Evolutionary conservation across 2,797 vertebrate species (phyloP).

Genomic region (Echiichthys vipera): DNA sequence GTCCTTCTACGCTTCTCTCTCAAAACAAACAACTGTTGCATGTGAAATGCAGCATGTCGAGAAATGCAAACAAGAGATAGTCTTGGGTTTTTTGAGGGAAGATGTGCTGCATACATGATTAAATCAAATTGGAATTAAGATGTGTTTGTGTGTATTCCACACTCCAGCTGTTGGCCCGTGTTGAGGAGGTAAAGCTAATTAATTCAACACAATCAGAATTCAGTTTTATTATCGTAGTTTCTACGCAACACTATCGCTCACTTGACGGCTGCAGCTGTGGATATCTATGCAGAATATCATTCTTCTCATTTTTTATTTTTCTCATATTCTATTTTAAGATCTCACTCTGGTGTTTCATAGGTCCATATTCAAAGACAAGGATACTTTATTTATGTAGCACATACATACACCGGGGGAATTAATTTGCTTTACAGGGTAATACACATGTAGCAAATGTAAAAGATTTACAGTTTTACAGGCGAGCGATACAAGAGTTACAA

Average conservation of each 20-base stretch:
- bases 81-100: not conserved
- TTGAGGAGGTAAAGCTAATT: slow-evolving; percentile 58
- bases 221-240: slow-evolving; percentile 41
- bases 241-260: slow-evolving; percentile 45
- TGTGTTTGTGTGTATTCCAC: slow-evolving; percentile 64
- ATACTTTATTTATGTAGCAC: too few species aligned
- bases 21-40: slow-evolving; percentile 37
- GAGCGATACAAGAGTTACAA: too few species aligned
- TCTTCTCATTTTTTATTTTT: not conserved
- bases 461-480: too few species aligned
- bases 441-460: too few species aligned
- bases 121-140: slow-evolving; percentile 56
- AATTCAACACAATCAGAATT: slow-evolving; percentile 48
- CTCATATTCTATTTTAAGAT: not conserved
- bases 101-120: slow-evolving; percentile 9
- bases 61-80: slow-evolving; percentile 14
- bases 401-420: too few species aligned
- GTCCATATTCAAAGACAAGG: not conserved
- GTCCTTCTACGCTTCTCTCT: slow-evolving; percentile 47
- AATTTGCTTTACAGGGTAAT: too few species aligned
- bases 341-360: not conserved
- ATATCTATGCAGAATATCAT: not conserved
- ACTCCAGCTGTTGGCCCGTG: slow-evolving; percentile 63
- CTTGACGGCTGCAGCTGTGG: slow-evolving; percentile 6
- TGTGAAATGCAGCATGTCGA: not conserved